A percentile compares a stretch with the other conserved stretches of the same genome.
Conservation (phyloP, 2,113 vertebrate genomes). For the Grantiella picta region DNA sequence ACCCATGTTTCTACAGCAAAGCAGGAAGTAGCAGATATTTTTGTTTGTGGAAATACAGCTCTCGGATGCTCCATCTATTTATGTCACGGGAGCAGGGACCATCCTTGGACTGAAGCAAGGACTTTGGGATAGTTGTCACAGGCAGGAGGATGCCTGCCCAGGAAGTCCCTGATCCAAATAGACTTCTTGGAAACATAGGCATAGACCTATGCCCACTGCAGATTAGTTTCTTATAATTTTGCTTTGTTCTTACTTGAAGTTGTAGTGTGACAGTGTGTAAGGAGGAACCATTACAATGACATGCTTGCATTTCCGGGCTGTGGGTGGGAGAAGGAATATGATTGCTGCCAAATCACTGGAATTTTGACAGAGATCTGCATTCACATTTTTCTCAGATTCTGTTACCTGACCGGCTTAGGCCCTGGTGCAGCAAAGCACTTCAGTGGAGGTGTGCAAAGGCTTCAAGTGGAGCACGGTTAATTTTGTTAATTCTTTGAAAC, state of each 20-base stretch:
- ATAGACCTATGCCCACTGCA: background rate
- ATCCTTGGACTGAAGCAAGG: background rate
- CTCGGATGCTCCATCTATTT: background rate
- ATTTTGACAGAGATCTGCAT: background rate
- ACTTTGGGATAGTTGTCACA: background rate
- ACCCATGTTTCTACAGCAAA: background rate
- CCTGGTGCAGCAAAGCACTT: background rate
- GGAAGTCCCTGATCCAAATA: background rate
- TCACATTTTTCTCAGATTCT: background rate
- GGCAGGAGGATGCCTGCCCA: background rate
- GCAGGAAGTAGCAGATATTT: slow-evolving; percentile 13
- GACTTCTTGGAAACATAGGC: background rate
- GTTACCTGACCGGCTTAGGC: background rate
- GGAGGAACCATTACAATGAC: background rate
- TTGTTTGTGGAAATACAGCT: background rate
- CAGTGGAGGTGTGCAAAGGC: background rate
- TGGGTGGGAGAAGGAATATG: background rate
- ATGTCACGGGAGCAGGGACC: rapidly evolving
- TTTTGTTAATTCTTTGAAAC: background rate
- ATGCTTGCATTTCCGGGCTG: background rate
- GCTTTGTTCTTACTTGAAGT: background rate
- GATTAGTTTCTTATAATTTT: background rate
- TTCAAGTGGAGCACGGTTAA: background rate
- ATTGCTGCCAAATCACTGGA: background rate
- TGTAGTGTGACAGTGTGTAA: background rate